These are phyloP conservation scores for Hydropsyche betteni DNA, from an alignment of 2,888 invertebrate genomes.

Conservation along the genomic window DNA sequence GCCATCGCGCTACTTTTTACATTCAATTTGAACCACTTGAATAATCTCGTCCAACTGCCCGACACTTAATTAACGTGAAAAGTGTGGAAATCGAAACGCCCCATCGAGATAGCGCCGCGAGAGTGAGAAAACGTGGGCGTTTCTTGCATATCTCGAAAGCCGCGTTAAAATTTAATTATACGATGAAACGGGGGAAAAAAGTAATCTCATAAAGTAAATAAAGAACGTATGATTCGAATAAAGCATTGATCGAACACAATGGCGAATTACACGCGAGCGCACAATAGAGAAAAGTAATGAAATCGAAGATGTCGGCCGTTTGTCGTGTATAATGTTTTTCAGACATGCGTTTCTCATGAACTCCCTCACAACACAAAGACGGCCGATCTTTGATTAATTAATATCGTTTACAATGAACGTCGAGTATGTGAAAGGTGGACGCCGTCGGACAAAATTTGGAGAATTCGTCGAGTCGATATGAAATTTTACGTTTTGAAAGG, in stretches of 20 bases:
- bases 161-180: too few relatives aligned
- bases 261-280: not conserved
- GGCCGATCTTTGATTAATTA: not conserved
- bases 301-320: not conserved
- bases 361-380: not conserved
- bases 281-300: slow-evolving; percentile 8
- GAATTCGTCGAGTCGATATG: slow-evolving; percentile 22
- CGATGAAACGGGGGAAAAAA: too few relatives aligned
- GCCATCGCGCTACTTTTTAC: not conserved
- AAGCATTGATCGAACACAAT: not conserved
- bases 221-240: too few relatives aligned
- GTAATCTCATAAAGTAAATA: too few relatives aligned
- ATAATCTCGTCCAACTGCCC: slow-evolving; percentile 8
- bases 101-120: not conserved
- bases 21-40: not conserved
- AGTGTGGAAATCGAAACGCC: too few relatives aligned
- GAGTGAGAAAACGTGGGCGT: not conserved
- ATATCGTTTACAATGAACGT: not conserved
- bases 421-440: slow-evolving; percentile 2
- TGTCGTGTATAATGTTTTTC: not conserved
- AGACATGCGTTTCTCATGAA: not conserved
- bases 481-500: slow-evolving; percentile 27
- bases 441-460: slow-evolving; percentile 3
- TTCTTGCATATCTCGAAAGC: too few relatives aligned
- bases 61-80: not conserved